Percentiles rank a stretch among this genome's conserved stretches.
Evolutionary conservation across 2,888 invertebrate species (phyloP).

Genomic region (Hyalella azteca): DNA sequence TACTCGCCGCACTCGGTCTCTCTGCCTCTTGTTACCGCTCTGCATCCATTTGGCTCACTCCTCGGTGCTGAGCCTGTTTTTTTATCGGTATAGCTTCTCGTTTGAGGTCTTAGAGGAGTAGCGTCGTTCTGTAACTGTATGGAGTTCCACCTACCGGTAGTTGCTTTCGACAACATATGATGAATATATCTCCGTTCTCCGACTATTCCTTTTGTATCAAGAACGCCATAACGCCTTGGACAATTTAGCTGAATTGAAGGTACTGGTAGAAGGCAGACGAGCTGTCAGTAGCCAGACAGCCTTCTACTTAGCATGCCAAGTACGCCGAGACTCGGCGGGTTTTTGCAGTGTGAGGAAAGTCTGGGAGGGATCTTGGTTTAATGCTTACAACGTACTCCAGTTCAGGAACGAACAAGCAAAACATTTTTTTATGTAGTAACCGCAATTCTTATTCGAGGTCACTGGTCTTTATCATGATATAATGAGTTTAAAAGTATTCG

Average conservation of each 20-base stretch:
- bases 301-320: conserved; percentile 31
- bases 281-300: conserved; percentile 31
- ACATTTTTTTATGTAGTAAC: too few species aligned
- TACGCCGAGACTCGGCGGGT: neutral
- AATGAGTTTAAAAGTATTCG: too few species aligned
- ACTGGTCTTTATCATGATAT: too few species aligned
- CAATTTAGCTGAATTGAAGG: neutral
- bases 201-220: neutral
- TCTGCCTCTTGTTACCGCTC: conserved; percentile 37
- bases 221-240: neutral
- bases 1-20: conserved; percentile 33
- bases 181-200: neutral
- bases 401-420: neutral
- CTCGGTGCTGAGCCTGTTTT: conserved; percentile 11
- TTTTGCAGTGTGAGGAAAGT: neutral
- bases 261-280: conserved; percentile 21
- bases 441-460: too few species aligned
- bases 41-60: conserved; percentile 31
- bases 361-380: neutral
- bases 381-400: neutral
- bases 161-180: neutral
- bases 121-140: neutral
- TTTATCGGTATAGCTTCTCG: conserved; percentile 16
- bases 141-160: conserved; percentile 12
- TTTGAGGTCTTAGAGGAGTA: conserved; percentile 2